Evolutionary conservation across 1,140 invertebrate species (phyloP), one percentile per base, ranked within the genome.

Genomic region (Glossosoma conforme): DNA sequence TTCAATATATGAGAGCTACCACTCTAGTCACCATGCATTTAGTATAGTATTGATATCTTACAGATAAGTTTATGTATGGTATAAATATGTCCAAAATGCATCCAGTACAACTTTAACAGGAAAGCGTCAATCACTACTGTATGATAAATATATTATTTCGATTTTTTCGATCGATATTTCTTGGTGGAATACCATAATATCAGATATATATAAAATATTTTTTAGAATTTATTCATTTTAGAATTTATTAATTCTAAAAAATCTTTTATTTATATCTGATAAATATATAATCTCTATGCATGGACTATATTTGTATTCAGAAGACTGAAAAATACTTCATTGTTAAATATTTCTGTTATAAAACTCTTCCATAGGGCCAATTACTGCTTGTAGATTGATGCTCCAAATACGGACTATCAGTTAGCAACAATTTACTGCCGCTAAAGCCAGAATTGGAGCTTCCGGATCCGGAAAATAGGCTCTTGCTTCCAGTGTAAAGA

Each of bases 381-480:
- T 75, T 74, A 46, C 71, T 74, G 3, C 69, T 72, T 14, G 70
- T 72, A 4, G 72, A 74, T 61, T 75, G 72, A 45, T 75, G 72
- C 24, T 75, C 72, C 59, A 75, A 66, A 54, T 72, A 75, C 9
- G 72, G 72, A 59, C 72, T 75, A 51, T 75, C 72, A 13, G 72
- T 75, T 2, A 75, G 51, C 1, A 75, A 58, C 6, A 75, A 60
- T 52, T 75, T 75, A 30, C 70, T 74, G 1, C 72, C 72, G 53
- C 72, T 75, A 4, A 73, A 61, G 9, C 72, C 72, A 24, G 72
- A 75, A 59, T 68, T 75, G n/a, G 71, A 73, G 54, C 72, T 75
- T 21, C 69, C 70, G 14, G 67, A 73, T 8, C 70, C 73, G 9
- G 71, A 75, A 51, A 75, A 75, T 37, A 75, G 58, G 47, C 72